Evolutionary conservation across 2,888 invertebrate genomes (phyloP).

Genomic region (Chrysotoxum bicinctum): DNA sequence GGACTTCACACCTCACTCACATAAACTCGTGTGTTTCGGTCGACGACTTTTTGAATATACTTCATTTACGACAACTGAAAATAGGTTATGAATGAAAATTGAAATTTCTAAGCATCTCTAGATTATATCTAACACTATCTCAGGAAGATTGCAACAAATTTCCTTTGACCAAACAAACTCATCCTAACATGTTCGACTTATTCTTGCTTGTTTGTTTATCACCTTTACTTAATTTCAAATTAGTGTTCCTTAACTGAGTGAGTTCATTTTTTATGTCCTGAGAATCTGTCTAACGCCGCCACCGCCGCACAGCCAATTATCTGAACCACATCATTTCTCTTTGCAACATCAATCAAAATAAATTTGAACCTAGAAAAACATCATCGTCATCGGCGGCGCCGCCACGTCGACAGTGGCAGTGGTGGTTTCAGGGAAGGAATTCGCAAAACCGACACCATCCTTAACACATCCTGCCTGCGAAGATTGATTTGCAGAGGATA

Average conservation of each 20-base stretch:
- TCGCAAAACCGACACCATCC: constrained; percentile 4
- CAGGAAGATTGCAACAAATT: not conserved
- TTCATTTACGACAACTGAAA: not conserved
- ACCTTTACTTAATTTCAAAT: constrained; percentile 23
- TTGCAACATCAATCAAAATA: constrained; percentile 67
- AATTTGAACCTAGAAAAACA: constrained; percentile 52
- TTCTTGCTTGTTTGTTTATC: not conserved
- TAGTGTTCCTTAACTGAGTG: constrained; percentile 13
- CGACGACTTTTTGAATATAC: not conserved
- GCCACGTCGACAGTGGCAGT: not conserved
- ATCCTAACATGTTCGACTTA: not conserved
- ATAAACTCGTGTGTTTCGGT: not conserved
- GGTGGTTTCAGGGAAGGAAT: not conserved
- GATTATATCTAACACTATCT: not conserved
- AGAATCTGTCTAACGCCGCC: constrained; percentile 43
- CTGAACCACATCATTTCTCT: constrained; percentile 59
- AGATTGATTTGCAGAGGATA: constrained; percentile 70
- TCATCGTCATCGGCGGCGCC: not conserved
- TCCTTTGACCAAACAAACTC: not conserved
- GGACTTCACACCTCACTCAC: not conserved
- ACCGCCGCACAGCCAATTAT: constrained; percentile 51
- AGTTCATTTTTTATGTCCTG: constrained; percentile 44
- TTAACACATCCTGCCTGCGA: constrained; percentile 40
- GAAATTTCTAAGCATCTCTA: not conserved
- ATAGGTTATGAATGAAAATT: not conserved